Conservation (phyloP, 2,888 invertebrate genomes). For the Hesperia comma region DNA sequence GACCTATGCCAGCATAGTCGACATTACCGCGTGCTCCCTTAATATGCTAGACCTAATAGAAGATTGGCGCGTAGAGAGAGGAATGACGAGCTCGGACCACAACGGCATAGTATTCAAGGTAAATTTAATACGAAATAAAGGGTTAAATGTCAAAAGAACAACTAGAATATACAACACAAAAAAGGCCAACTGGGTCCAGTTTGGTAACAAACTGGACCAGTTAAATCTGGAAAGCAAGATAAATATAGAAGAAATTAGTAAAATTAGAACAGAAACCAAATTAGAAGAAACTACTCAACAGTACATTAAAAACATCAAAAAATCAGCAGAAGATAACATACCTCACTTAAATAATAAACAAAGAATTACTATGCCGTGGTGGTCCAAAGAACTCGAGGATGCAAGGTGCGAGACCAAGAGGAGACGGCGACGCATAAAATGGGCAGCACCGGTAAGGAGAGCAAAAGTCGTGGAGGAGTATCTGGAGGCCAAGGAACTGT, state of each 20-base stretch:
- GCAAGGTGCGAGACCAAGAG: not conserved
- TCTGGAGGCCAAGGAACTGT: not conserved
- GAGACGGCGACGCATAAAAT: not conserved
- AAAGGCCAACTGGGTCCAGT: slow-evolving; percentile 6
- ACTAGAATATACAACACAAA: not conserved
- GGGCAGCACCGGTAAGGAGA: not conserved
- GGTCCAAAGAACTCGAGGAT: not conserved
- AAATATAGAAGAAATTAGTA: not conserved
- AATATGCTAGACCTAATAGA: not conserved
- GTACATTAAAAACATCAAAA: not conserved
- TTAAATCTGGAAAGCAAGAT: not conserved
- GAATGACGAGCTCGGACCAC: not conserved
- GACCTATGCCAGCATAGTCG: not conserved
- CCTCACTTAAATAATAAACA: not conserved
- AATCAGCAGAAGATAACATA: not conserved
- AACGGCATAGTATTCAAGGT: not conserved
- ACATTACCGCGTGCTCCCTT: not conserved
- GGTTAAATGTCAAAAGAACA: not conserved
- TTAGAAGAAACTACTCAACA: not conserved
- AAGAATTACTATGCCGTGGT: not conserved
- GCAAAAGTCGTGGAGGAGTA: not conserved
- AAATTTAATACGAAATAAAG: not conserved
- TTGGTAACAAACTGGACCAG: not conserved
- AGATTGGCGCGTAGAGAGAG: not conserved
- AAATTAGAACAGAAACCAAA: not conserved